Evolutionary conservation across 2,888 invertebrate species (phyloP).

Genomic region (Saturnia pavonia): DNA sequence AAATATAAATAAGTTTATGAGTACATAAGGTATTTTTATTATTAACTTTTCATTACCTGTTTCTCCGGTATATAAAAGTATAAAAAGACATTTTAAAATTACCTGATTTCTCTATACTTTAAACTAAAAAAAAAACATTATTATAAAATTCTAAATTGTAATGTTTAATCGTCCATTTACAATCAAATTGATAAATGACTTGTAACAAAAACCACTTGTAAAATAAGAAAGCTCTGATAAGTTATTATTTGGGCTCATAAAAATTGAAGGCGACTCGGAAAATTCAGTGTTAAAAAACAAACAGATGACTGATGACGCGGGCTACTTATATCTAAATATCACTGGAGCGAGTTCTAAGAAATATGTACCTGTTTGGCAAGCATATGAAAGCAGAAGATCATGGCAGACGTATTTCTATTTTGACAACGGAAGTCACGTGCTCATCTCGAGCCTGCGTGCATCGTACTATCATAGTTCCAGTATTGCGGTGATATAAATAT

Average conservation of each 20-base stretch:
- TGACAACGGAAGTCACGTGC: constrained; percentile 72
- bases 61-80: background rate
- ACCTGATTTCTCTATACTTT: background rate
- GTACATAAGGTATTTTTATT: background rate
- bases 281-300: background rate
- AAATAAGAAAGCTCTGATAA: background rate
- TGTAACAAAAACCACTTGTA: background rate
- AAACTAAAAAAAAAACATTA: background rate
- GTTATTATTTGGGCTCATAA: background rate
- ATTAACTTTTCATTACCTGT: background rate
- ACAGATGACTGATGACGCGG: background rate
- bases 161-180: background rate
- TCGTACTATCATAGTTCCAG: constrained; percentile 69
- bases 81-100: no score
- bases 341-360: constrained; percentile 8
- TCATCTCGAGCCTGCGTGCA: constrained; percentile 54
- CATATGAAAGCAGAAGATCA: constrained; percentile 20
- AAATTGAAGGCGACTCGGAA: background rate
- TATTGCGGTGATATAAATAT: constrained; percentile 66
- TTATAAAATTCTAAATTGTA: background rate
- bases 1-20: background rate
- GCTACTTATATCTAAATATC: background rate
- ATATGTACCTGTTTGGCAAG: background rate
- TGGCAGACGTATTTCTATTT: constrained; percentile 60
- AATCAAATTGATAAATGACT: background rate